These are phyloP conservation scores for Gavialis gangeticus DNA, from an alignment of 2,113 vertebrate species.

Conservation along the genomic window DNA sequence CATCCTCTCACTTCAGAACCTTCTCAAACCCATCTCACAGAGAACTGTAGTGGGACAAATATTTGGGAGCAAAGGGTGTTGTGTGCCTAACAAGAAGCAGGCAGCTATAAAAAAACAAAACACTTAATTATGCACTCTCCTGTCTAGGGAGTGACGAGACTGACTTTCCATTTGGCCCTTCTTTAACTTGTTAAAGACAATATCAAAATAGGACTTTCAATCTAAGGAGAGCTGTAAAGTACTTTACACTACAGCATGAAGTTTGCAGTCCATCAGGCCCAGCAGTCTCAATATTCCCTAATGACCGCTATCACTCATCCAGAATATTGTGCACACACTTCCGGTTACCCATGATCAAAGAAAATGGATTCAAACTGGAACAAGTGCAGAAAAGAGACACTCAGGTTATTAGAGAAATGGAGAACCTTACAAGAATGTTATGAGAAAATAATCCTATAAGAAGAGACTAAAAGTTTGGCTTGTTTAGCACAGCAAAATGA, in stretches of 20 bases:
- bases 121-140: neutral
- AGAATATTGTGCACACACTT: neutral
- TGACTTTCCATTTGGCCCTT: neutral
- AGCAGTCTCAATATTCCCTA: neutral
- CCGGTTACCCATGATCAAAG: neutral
- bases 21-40: neutral
- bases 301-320: neutral
- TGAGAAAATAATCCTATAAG: no score
- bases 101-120: neutral
- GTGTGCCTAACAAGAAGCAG: neutral
- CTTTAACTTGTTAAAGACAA: neutral
- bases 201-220: neutral
- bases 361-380: neutral
- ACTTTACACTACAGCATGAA: neutral
- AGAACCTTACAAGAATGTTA: no score
- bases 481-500: no score
- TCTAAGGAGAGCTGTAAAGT: neutral
- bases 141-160: neutral
- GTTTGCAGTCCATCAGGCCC: neutral
- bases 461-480: neutral
- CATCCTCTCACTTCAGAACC: neutral
- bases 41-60: neutral
- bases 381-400: neutral
- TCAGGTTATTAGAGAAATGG: no score
- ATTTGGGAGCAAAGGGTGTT: neutral